These are phyloP conservation scores for Trileptium ribeirensis DNA, from an alignment of 2,888 invertebrate species.

Conservation along the genomic window DNA sequence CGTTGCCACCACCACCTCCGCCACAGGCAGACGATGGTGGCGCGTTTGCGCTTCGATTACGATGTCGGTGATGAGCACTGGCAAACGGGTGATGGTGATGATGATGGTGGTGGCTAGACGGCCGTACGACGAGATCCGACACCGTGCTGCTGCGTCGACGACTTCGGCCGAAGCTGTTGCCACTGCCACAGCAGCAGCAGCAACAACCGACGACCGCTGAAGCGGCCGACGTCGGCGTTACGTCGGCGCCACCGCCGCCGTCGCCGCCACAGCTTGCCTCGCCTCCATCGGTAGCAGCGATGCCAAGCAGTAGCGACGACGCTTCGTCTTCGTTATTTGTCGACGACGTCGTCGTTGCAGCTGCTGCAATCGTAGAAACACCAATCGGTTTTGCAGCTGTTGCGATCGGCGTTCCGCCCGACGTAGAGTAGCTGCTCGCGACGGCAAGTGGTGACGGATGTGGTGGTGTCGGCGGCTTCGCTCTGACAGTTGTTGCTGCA, in stretches of 20 bases:
- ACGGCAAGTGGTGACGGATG: too few relatives aligned
- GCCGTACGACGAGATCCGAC: background rate
- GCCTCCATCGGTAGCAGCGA: background rate
- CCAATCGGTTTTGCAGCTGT: too few relatives aligned
- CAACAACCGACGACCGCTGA: background rate
- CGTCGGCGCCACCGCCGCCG: background rate
- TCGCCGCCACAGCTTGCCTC: background rate
- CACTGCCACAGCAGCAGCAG: background rate
- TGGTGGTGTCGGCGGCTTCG: too few relatives aligned
- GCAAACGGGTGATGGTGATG: too few relatives aligned
- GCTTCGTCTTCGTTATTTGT: background rate
- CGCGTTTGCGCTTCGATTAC: too few relatives aligned
- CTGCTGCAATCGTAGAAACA: too few relatives aligned
- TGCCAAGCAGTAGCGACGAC: background rate
- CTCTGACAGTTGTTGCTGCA: too few relatives aligned
- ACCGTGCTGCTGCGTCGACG: background rate
- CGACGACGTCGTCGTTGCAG: background rate
- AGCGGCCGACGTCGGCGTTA: background rate
- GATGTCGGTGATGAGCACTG: background rate
- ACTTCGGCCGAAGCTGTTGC: background rate
- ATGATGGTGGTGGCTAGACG: too few relatives aligned
- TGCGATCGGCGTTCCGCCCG: too few relatives aligned
- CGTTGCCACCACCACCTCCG: background rate
- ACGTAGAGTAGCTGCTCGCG: too few relatives aligned
- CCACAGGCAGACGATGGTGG: background rate